Base-by-base conservation (phyloP, 2,888 invertebrate species). In the Meandrusa payeni region DNA sequence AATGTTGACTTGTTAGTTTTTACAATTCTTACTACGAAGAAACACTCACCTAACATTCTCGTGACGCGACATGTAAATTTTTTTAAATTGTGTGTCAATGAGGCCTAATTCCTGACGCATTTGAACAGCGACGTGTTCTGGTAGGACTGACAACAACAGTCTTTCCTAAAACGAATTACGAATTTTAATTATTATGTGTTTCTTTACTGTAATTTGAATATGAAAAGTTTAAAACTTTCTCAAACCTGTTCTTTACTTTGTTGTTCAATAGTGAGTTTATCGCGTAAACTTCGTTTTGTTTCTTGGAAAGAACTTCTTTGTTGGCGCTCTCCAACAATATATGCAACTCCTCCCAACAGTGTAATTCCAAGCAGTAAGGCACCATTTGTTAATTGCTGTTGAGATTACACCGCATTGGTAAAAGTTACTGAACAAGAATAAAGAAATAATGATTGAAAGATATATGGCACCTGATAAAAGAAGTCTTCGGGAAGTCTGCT, bases 1-100 rank as follows among this genome's bases (percentile, higher is more conserved):
- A 15, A 15, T 3, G 15, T 15, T 15, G 2, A 2, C 15, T 3
- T 15, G 2, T 15, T 3, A 3, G 4, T 15, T 3, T 3, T 4
- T 15, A 15, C 4, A 23, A 23, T 23, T 4, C 2, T 23, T 4
- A 7, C 6, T 2, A 23, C 6, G 6, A 23, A 15, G 15, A 15
- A 10, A 36, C 23, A 58, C 88, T 85, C 86, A 95, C 94, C 97
- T 97, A 65, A 98, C 97, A 76, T 98, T 97, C 80, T 98, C 97
- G 76, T 97, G 97, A 10, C 97, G 90, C 57, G 96, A 97, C 97
- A 98, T 97, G 79, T 97, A 98, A 69, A 98, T 97, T 86, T 97
- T 97, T 85, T 97, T 97, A 79, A 98, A 98, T 74, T 97, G 97
- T 1, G 96, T 97, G 67, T 96, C 96, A 46, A 95, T 93, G 13